These are phyloP conservation scores for Marasmarcha lunaedactyla DNA, from an alignment of 2,888 invertebrate genomes.

Conservation along the genomic window DNA sequence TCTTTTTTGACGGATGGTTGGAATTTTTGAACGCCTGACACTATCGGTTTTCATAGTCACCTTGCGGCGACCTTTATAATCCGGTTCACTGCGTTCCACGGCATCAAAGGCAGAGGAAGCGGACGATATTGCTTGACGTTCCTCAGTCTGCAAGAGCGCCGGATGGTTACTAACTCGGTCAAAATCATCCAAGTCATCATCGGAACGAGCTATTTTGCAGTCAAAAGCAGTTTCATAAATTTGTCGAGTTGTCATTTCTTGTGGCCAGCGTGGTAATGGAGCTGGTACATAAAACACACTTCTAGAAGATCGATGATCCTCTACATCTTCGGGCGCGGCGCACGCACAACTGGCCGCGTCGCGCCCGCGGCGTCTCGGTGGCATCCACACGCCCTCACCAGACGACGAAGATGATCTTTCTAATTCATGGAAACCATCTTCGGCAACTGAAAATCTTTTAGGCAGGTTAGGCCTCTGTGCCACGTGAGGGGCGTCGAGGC, in stretches of 20 bases:
- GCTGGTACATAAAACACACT: conserved; percentile 79
- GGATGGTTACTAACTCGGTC: conserved; percentile 86
- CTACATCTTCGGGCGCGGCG: conserved; percentile 77
- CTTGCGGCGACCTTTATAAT: conserved; percentile 69
- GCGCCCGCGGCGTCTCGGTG: conserved; percentile 76
- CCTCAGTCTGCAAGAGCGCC: conserved; percentile 72
- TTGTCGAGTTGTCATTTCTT: conserved; percentile 75
- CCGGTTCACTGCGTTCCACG: conserved; percentile 58
- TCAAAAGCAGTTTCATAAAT: conserved; percentile 92
- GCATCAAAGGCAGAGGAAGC: conserved; percentile 64
- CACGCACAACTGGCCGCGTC: conserved; percentile 80
- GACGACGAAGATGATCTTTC: conserved; percentile 68
- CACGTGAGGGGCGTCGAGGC: conserved; percentile 80
- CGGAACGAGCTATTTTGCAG: conserved; percentile 85
- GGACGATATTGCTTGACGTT: conserved; percentile 57
- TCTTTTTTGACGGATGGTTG: conserved; percentile 66
- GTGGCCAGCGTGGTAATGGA: conserved; percentile 74
- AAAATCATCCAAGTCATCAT: conserved; percentile 83
- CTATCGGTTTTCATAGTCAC: conserved; percentile 68
- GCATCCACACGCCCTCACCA: conserved; percentile 75
- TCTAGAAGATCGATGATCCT: conserved; percentile 73
- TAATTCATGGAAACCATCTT: conserved; percentile 74
- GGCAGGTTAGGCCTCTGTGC: conserved; percentile 71
- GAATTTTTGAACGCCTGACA: conserved; percentile 70
- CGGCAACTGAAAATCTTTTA: conserved; percentile 78